These are phyloP conservation scores for Ambastaia sidthimunki DNA, from an alignment of 2,797 vertebrate genomes.

Conservation along the genomic window DNA sequence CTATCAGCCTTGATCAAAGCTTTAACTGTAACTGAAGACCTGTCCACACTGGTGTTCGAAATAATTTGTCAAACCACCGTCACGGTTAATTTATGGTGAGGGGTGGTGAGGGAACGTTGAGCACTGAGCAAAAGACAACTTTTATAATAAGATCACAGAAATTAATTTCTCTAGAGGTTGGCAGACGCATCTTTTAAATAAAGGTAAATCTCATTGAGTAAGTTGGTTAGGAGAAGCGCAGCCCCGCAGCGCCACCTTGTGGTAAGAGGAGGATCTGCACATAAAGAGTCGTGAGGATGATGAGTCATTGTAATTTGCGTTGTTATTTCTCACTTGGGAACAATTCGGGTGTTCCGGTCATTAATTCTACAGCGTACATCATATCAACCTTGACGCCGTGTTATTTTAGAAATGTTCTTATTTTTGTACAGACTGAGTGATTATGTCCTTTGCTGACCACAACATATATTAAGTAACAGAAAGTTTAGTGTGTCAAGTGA, in stretches of 20 bases:
- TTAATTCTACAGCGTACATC: conserved; percentile 68
- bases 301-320: conserved; percentile 72
- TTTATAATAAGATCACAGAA: conserved; percentile 73
- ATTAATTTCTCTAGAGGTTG: conserved; percentile 73
- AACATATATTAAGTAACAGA: conserved; percentile 10
- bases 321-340: conserved; percentile 70
- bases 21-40: neutral
- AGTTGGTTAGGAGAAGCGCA: neutral
- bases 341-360: conserved; percentile 64
- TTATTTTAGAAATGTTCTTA: conserved; percentile 10
- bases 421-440: neutral
- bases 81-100: neutral
- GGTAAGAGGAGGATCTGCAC: conserved; percentile 4
- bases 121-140: conserved; percentile 64
- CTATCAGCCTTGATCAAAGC: neutral
- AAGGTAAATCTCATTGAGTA: neutral
- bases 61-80: neutral
- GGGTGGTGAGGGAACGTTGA: conserved; percentile 31
- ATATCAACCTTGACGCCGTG: conserved; percentile 54
- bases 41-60: neutral
- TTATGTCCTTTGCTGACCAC: conserved; percentile 18
- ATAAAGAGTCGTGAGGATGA: conserved; percentile 46
- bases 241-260: conserved; percentile 33
- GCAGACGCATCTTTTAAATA: conserved; percentile 58
- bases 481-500: neutral